These are phyloP conservation scores for Marmota monax DNA, from an alignment of 2,113 vertebrate genomes.

Conservation along the genomic window DNA sequence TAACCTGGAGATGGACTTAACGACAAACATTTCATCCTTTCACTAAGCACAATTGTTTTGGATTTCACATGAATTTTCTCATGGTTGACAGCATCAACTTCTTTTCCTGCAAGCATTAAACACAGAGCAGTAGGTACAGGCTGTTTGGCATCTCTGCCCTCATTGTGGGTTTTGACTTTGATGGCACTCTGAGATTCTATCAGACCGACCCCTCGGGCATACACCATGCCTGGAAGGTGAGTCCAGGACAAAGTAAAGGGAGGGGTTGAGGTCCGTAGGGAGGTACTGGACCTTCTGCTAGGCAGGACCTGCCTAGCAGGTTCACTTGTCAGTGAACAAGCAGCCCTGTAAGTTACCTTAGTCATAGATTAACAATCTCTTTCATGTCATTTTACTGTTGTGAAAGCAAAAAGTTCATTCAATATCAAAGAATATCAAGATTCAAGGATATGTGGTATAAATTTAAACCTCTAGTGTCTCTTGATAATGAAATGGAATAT, in stretches of 20 bases:
- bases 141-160: conserved; percentile 94
- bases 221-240: conserved; percentile 95
- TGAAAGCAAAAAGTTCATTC: no score
- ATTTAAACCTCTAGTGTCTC: accelerated
- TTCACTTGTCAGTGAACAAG: no score
- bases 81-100: accelerated
- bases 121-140: conserved; percentile 93
- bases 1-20: not conserved
- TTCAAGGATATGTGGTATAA: not conserved
- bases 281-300: not conserved
- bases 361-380: accelerated
- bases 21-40: not conserved
- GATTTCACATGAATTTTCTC: accelerated
- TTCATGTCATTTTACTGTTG: accelerated
- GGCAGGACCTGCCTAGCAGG: no score
- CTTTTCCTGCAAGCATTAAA: conserved; percentile 88
- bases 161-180: conserved; percentile 94
- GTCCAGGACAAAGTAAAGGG: not conserved
- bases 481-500: not conserved
- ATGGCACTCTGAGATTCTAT: conserved; percentile 92
- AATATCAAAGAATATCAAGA: not conserved
- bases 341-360: not conserved
- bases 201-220: conserved; percentile 94
- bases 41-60: accelerated
- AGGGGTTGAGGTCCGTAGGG: no score